Base-by-base conservation (phyloP, 1,140 invertebrate species). In the Leptinotarsa undecemlineata region DNA sequence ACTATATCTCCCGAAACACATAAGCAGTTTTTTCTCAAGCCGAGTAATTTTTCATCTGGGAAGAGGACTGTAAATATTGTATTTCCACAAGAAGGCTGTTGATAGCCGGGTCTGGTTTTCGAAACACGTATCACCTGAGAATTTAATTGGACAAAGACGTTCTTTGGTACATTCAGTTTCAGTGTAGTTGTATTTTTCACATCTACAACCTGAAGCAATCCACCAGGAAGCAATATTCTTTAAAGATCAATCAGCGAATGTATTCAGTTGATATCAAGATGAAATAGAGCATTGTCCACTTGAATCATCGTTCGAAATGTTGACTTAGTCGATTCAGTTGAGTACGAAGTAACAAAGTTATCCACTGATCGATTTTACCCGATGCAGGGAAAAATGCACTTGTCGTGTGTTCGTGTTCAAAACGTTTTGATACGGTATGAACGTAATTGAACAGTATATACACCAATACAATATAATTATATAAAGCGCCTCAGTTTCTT, bases 41-140 rank as follows among this genome's bases (percentile, higher is more conserved):
- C 2, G 63, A 23, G 63, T 64, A 64, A 64, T 64, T 64, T 64
- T 64, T 64, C 63, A 64, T 64, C 26, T 64, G 63, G 14, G n/a
- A n/a, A 57, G n/a, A 57, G 51, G 15, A 57, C 15, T 19, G 51
- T 57, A 57, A 57, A 57, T 57, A 57, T 57, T 57, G 51, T 57
- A 57, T 57, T 57, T 19, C 6, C n/a, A 15, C 51, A 19, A 19
- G n/a, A 57, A 8, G n/a, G 3, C 51, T 57, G 51, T 19, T 57
- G 15, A 57, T 19, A 6, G 14, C 33, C 33, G 33, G 33, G 33
- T 11, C 2, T 42, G 33, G 8, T 42, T 3, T 42, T 42, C 6
- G 33, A 2, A 42, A 42, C 33, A 42, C 33, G 33, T 42, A 42
- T 42, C 6, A 42, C 33, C 8, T 42, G 33, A 42, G 33, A 42